Conservation (phyloP, 1,140 invertebrate genomes). For the Ericerus pela region DNA sequence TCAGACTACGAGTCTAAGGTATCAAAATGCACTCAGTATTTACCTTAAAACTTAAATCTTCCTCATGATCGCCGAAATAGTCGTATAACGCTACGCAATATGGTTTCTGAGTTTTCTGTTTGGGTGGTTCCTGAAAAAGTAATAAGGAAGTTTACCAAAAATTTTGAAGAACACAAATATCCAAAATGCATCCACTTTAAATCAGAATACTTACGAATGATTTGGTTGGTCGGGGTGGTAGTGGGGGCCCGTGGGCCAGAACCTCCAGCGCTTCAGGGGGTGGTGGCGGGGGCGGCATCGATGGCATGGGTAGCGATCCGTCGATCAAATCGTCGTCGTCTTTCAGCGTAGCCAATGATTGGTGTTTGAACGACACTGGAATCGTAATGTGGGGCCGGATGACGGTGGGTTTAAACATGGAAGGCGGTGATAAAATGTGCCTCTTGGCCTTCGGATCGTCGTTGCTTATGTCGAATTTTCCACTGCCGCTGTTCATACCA, state of each 20-base stretch:
- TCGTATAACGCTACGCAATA: conserved; percentile 60
- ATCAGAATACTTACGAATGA: conserved; percentile 11
- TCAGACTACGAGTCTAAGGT: background rate
- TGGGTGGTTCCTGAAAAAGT: conserved; percentile 5
- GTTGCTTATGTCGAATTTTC: conserved; percentile 17
- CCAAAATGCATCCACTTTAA: background rate
- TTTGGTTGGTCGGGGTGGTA: conserved; percentile 18
- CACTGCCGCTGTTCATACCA: conserved; percentile 1
- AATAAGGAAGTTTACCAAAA: conserved; percentile 3
- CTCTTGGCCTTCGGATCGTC: conserved; percentile 17
- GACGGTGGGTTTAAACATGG: conserved; percentile 15
- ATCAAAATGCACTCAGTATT: conserved; percentile 22
- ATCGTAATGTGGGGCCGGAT: conserved; percentile 14
- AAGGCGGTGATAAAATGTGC: conserved; percentile 2
- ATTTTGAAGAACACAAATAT: background rate
- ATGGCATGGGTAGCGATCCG: conserved; percentile 58
- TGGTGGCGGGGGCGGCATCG: conserved; percentile 35
- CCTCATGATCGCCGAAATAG: conserved; percentile 48
- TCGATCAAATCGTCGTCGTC: conserved; percentile 22
- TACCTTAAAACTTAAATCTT: conserved; percentile 58
- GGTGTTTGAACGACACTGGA: background rate
- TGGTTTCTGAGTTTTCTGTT: conserved; percentile 30
- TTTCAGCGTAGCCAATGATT: background rate
- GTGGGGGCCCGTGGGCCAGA: conserved; percentile 22
- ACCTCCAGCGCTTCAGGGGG: conserved; percentile 34